Conservation (phyloP, 2,888 invertebrate genomes). For the Copidosoma aretas region DNA sequence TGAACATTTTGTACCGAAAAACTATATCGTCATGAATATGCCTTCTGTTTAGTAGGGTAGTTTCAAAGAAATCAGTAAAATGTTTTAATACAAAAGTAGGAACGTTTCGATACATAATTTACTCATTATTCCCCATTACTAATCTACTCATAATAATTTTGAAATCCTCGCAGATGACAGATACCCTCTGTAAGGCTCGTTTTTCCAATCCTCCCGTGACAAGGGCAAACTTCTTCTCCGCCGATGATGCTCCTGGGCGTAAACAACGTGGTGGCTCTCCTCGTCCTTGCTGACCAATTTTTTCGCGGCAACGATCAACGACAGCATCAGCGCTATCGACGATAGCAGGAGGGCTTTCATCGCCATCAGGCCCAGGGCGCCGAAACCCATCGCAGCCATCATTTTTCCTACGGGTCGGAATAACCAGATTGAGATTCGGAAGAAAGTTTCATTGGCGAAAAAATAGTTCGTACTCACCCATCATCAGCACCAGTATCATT, state of each 20-base stretch:
- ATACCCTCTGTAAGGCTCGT: neutral
- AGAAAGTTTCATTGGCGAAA: neutral
- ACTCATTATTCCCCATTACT: too few species aligned
- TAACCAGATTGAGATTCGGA: neutral
- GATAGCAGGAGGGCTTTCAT: conserved; percentile 79
- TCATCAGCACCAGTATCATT: conserved; percentile 73
- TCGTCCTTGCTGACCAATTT: conserved; percentile 71
- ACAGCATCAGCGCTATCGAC: conserved; percentile 76
- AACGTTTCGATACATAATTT: too few species aligned
- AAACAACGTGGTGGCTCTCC: conserved; percentile 67
- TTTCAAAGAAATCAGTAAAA: too few species aligned
- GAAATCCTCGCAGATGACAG: conserved; percentile 2
- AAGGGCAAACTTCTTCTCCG: conserved; percentile 21
- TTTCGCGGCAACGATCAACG: conserved; percentile 78
- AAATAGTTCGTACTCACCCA: conserved; percentile 63
- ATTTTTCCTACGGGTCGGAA: conserved; percentile 65
- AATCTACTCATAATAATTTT: conserved; percentile 4
- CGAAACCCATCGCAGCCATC: conserved; percentile 77
- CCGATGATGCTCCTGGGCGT: conserved; percentile 67
- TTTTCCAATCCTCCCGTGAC: neutral
- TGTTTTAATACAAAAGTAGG: too few species aligned
- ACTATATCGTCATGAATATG: too few species aligned
- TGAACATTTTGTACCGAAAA: too few species aligned
- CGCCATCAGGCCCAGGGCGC: conserved; percentile 76
- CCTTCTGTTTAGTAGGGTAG: too few species aligned